Conservation (phyloP, 1,140 invertebrate species). For the Phenacoccus solenopsis region DNA sequence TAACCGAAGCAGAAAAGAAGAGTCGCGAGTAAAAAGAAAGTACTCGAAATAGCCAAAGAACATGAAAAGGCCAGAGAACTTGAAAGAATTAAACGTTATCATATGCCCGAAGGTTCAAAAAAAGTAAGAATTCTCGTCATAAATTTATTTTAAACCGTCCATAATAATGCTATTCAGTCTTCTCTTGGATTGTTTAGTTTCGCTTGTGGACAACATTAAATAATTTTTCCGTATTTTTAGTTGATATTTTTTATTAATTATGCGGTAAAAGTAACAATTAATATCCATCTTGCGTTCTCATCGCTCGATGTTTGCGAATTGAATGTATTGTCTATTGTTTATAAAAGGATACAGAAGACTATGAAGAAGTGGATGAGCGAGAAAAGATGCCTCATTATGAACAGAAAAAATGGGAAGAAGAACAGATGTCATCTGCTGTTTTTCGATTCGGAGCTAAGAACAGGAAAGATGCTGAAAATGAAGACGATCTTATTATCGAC, state of each 20-base stretch:
- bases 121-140: slow-evolving; percentile 34
- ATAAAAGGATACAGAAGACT: slow-evolving; percentile 48
- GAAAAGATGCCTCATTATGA: slow-evolving; percentile 82
- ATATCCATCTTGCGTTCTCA: too few species aligned
- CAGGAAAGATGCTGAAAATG: slow-evolving; percentile 54
- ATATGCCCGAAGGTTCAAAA: slow-evolving; percentile 72
- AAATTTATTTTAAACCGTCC: not conserved
- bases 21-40: slow-evolving; percentile 81
- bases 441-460: slow-evolving; percentile 89
- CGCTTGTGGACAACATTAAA: not conserved
- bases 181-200: not conserved
- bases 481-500: slow-evolving; percentile 88
- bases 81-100: slow-evolving; percentile 84
- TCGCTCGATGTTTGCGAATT: too few species aligned
- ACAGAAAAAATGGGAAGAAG: slow-evolving; percentile 96
- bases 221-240: not conserved
- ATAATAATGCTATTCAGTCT: not conserved
- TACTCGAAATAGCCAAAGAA: slow-evolving; percentile 83
- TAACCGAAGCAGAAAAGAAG: slow-evolving; percentile 72
- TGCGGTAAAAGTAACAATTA: not conserved
- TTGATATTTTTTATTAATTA: not conserved
- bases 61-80: slow-evolving; percentile 87
- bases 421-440: slow-evolving; percentile 85
- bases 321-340: slow-evolving; percentile 23
- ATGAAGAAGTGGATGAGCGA: slow-evolving; percentile 76